phyloP scores from a whole-genome alignment of 1,140 invertebrate species.

The Drosophila navojoa region DNA sequence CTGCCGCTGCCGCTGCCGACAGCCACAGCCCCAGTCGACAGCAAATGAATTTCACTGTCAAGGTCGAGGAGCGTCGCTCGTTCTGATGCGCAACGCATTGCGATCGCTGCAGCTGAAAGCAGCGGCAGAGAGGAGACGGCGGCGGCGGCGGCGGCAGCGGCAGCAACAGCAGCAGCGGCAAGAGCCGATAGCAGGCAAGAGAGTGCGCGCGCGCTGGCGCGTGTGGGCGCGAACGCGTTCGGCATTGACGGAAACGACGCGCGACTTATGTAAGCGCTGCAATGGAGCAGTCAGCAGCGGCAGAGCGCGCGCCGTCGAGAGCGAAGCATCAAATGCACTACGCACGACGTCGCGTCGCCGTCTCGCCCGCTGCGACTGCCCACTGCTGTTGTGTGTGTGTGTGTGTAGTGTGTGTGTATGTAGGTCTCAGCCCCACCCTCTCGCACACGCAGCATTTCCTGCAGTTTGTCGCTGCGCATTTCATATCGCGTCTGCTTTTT shows the following conservation, averaged over 20 bases:
- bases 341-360: constrained; percentile 38
- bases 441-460: constrained; percentile 55
- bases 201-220: constrained; percentile 21
- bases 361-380: not conserved
- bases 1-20: constrained; percentile 17
- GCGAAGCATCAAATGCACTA: constrained; percentile 44
- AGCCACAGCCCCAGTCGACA: constrained; percentile 24
- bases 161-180: constrained; percentile 12
- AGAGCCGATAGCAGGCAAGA: constrained; percentile 4
- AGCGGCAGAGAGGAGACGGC: constrained; percentile 1
- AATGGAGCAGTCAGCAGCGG: not conserved
- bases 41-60: constrained; percentile 82
- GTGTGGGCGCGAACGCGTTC: constrained; percentile 42
- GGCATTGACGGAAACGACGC: constrained; percentile 70
- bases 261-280: constrained; percentile 64
- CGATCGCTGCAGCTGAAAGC: constrained; percentile 54
- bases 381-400: not conserved
- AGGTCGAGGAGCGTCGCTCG: constrained; percentile 77
- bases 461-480: constrained; percentile 61
- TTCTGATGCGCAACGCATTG: constrained; percentile 81
- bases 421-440: not conserved
- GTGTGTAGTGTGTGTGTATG: not conserved
- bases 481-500: constrained; percentile 44
- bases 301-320: constrained; percentile 17
- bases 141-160: too few species aligned